Conservation (phyloP, 1,140 invertebrate species). For the Drosophila baimaii region DNA sequence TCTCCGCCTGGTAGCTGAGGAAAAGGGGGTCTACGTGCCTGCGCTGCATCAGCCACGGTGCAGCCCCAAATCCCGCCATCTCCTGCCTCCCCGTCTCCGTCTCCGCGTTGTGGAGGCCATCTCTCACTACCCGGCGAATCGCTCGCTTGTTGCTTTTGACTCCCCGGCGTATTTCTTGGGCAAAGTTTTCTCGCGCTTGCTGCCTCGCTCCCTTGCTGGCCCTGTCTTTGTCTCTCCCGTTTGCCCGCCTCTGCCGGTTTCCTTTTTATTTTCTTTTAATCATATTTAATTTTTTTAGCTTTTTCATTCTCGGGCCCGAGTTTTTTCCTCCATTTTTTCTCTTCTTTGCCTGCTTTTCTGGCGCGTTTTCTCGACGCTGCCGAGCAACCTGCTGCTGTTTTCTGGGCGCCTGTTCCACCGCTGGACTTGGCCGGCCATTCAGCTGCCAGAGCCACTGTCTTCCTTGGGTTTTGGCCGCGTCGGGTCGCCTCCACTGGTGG, state of each 20-base stretch:
- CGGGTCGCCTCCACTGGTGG: slow-evolving; percentile 47
- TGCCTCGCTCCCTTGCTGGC: neutral
- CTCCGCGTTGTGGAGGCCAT: neutral
- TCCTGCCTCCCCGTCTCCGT: neutral
- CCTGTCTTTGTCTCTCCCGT: slow-evolving; percentile 9
- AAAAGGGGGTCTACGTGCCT: slow-evolving; percentile 50
- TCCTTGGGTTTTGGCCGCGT: slow-evolving; percentile 6
- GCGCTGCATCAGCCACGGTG: slow-evolving; percentile 59
- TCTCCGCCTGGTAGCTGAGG: neutral
- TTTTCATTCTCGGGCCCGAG: slow-evolving; percentile 61
- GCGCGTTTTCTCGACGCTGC: slow-evolving; percentile 48
- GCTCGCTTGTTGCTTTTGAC: slow-evolving; percentile 71
- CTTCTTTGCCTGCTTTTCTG: slow-evolving; percentile 37
- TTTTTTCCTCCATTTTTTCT: slow-evolving; percentile 47
- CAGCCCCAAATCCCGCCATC: slow-evolving; percentile 10
- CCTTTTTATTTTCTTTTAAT: slow-evolving; percentile 79
- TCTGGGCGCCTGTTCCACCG: slow-evolving; percentile 73
- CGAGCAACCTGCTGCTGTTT: slow-evolving; percentile 55
- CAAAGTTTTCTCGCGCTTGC: slow-evolving; percentile 41
- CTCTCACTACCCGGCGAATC: slow-evolving; percentile 21
- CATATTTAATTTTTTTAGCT: slow-evolving; percentile 82
- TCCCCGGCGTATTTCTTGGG: slow-evolving; percentile 64
- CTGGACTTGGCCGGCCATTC: slow-evolving; percentile 72
- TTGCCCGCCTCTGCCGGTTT: slow-evolving; percentile 11
- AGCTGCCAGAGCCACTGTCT: slow-evolving; percentile 18